Conservation (phyloP, 2,888 invertebrate species). For the Terebella lapidaria region DNA sequence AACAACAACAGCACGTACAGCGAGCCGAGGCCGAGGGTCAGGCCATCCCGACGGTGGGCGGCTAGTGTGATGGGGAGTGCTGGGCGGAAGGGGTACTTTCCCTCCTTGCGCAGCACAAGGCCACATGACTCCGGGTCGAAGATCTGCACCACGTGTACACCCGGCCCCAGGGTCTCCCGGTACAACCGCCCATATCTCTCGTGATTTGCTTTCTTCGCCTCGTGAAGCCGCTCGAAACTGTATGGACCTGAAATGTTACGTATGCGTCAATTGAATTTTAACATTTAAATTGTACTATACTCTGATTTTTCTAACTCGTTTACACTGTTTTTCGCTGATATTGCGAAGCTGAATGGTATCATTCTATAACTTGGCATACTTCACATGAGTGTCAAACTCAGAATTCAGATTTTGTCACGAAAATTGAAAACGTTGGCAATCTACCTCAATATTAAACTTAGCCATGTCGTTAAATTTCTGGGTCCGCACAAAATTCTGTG, state of each 20-base stretch:
- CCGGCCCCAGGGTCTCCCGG: conserved; percentile 45
- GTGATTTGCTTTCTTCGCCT: conserved; percentile 21
- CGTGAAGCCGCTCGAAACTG: conserved; percentile 19
- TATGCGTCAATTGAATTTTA: too few relatives aligned
- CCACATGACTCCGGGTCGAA: conserved; percentile 31
- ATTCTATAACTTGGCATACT: too few relatives aligned
- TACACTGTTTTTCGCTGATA: too few relatives aligned
- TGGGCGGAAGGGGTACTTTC: conserved; percentile 27
- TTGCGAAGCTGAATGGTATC: too few relatives aligned
- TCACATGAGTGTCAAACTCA: too few relatives aligned
- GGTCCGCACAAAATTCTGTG: too few relatives aligned
- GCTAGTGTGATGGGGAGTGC: conserved; percentile 15
- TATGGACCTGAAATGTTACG: conserved; percentile 17
- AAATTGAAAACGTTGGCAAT: too few relatives aligned
- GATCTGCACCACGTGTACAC: conserved; percentile 43
- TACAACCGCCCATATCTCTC: conserved; percentile 29
- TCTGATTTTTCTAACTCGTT: too few relatives aligned
- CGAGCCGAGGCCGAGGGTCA: conserved; percentile 24
- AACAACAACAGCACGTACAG: conserved; percentile 18
- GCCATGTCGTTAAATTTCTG: too few relatives aligned
- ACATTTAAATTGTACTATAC: too few relatives aligned
- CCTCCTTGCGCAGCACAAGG: conserved; percentile 30
- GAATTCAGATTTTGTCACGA: too few relatives aligned
- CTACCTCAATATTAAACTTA: too few relatives aligned
- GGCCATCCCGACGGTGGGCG: conserved; percentile 19